phyloP scores from a whole-genome alignment of 23 tunicate genomes.

The Trididemnum clinides region DNA sequence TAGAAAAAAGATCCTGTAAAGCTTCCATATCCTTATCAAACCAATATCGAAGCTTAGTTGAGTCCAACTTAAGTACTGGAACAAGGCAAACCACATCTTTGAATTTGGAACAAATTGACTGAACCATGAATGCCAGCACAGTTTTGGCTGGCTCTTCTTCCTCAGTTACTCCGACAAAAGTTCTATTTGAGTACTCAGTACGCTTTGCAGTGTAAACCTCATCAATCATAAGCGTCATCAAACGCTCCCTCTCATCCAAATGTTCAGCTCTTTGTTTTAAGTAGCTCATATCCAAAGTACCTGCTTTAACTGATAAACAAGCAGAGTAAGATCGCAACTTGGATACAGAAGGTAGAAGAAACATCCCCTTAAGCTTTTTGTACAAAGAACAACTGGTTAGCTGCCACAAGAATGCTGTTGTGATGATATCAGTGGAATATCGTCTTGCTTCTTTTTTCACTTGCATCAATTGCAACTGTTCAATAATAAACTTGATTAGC shows the following conservation, averaged over 20 bases:
- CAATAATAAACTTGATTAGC: background rate
- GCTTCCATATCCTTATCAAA: background rate
- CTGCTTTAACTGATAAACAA: background rate
- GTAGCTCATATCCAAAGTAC: background rate
- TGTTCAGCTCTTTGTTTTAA: background rate
- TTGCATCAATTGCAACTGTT: background rate
- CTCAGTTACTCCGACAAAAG: conserved; percentile 5
- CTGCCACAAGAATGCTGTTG: background rate
- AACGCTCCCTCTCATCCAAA: background rate
- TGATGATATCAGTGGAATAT: background rate
- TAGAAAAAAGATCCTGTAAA: background rate
- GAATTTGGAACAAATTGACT: background rate
- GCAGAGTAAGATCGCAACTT: background rate
- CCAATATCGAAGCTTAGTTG: background rate
- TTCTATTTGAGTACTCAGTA: conserved; percentile 2
- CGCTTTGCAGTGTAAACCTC: conserved; percentile 34
- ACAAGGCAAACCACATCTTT: conserved; percentile 11
- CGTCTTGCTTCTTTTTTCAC: background rate
- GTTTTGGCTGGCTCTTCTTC: conserved; percentile 19
- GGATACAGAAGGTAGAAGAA: background rate
- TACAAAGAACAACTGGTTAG: background rate
- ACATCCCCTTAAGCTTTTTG: background rate
- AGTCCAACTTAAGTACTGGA: conserved; percentile 1
- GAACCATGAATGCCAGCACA: background rate
- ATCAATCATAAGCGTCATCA: conserved; percentile 6